Evolutionary conservation across 2,888 invertebrate species (phyloP), one percentile per base, ranked within the genome.

Genomic region (Chrysomela aeneicollis): DNA sequence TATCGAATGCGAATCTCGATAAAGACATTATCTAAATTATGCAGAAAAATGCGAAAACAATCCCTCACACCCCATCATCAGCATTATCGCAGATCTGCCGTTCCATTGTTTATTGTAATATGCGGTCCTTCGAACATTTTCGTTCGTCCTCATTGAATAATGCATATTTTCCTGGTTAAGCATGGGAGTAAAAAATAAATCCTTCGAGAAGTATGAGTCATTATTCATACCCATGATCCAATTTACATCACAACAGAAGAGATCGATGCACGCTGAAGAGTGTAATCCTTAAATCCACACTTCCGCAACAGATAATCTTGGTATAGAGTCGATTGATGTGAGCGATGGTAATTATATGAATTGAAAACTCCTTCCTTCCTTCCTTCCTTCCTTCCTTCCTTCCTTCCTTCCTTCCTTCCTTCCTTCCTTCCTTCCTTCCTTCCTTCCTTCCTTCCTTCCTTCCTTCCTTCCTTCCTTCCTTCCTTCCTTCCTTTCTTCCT

Each of bases 151-250:
- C 22, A 22, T 46, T 47, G 57, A 57, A 47, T 57, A 46, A 57
- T 57, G 22, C 37, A 57, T 46, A 57, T 57, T 57, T 46, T 57
- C 46, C 46, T 19, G 57, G 18, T 46, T 17, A 46, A 46, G 57
- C 47, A 57, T 57, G 46, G 46, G 57, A 57, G 57, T 59, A 51
- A 60, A 51, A 52, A 52, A 42, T 52, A 35, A 52, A 18, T 42
- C n/a, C 26, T 19, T 1, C 61, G 47, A 47, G 54, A 37, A 18
- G 19, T 47, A 54, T 61, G 61, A 61, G 30, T 61, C 58, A 63
- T 63, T 58, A 63, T 63, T 52, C 53, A 46, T 52, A 54, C 21
- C 15, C 63, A 63, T 52, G 63, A 58, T 63, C 63, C 42, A 53
- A 63, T 63, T 58, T 63, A 19, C 63, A 63, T 63, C 52, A 58